Evolutionary conservation across 2,113 vertebrate species (phyloP), one percentile per base, ranked within the genome.

Genomic region (Dermatemys mawii): DNA sequence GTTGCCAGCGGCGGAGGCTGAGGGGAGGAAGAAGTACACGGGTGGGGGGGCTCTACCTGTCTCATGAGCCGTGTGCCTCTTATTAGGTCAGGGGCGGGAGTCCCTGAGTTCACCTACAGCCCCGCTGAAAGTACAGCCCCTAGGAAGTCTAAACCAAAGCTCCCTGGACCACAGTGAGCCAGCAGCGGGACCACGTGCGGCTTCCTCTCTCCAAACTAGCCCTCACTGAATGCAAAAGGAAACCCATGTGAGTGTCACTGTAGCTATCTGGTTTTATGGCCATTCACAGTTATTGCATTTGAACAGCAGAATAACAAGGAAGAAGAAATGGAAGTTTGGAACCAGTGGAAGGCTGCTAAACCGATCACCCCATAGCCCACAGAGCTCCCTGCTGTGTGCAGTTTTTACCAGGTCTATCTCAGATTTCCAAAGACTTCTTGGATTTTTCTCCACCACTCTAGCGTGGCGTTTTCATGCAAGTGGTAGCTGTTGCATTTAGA

Each of bases 301-400:
- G 86, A 87, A 87, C 87, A 87, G 84, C 83, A 78, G 67, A 70
- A 54, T 63, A 87, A 83, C 78, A 55, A 83, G 73, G 48, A 80
- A 87, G 90, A 92, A 92, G 73, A 92, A 92, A 87, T 84, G 55
- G n/a, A 88, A 60, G 46, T 17, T 85, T 22, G 13, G 63, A 19
- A 35, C 16, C 11, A 0, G 46, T 75, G 79, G 32, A 22, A 19
- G 3, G 70, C 38, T 83, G 81, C 84, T 38, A 1, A 5, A 38
- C 38, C 83, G 46, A 51, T 19, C 57, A 50, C 49, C 21, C 6
- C 11, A 26, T 1, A 48, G 38, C 82, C 81, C 16, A 3, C 46
- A 67, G 78, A 85, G 88, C 17, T 51, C 60, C 57, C 29, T 2
- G 24, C 46, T 27, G 6, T 2, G 0, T 32, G 48, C 60, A 41